Evolutionary conservation across 2,113 vertebrate genomes (phyloP).

Genomic region (Ptychochromis oligacanthus): DNA sequence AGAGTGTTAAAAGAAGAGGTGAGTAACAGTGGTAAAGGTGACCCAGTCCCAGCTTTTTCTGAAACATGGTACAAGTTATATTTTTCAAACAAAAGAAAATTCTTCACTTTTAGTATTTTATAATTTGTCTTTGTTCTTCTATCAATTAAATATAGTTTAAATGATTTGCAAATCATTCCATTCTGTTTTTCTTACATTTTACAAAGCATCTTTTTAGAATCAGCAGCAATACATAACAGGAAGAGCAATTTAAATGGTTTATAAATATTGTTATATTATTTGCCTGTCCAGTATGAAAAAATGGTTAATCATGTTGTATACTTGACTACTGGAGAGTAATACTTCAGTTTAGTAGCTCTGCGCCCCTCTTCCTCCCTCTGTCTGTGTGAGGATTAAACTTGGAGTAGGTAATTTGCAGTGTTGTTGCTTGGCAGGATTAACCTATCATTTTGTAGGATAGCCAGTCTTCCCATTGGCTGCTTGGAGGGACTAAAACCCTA

Average conservation of each 20-base stretch:
- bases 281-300: background rate
- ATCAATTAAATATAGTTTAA: background rate
- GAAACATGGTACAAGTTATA: background rate
- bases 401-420: constrained; percentile 47
- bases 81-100: background rate
- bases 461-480: constrained; percentile 48
- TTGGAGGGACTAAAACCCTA: constrained; percentile 15
- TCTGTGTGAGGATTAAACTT: constrained; percentile 52
- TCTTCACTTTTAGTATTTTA: background rate
- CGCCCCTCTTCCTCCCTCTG: background rate
- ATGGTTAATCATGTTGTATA: background rate
- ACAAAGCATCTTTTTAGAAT: background rate
- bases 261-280: background rate
- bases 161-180: background rate
- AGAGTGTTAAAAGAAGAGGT: background rate
- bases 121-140: background rate
- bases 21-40: background rate
- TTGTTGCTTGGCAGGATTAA: constrained; percentile 54
- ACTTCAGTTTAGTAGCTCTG: background rate
- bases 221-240: background rate
- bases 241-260: background rate
- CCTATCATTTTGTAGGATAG: constrained; percentile 29
- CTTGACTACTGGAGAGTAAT: background rate
- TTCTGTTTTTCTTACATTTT: background rate
- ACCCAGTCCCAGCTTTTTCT: background rate